Evolutionary conservation across 2,888 invertebrate genomes (phyloP).

Genomic region (Machimus rusticus): DNA sequence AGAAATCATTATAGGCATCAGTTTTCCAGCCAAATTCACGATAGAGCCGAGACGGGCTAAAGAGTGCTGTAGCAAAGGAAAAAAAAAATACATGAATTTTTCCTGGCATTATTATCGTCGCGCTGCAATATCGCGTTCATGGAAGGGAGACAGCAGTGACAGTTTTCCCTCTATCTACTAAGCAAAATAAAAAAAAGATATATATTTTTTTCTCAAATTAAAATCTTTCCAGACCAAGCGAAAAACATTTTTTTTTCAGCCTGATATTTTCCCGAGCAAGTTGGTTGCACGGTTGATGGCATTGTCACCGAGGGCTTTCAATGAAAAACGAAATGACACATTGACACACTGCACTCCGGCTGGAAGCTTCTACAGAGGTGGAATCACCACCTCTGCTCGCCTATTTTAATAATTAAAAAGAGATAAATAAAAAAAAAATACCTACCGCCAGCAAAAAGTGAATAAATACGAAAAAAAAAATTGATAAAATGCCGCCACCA

Average conservation of each 20-base stretch:
- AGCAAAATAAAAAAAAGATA: not conserved
- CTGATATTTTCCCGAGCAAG: not conserved
- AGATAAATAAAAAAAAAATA: too few relatives aligned
- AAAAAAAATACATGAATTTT: not conserved
- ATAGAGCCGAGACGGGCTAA: not conserved
- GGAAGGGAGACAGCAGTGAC: not conserved
- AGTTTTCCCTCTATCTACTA: slow-evolving; percentile 13
- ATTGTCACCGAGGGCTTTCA: slow-evolving; percentile 11
- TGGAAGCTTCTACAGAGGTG: not conserved
- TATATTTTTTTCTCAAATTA: slow-evolving; percentile 1
- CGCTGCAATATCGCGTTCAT: not conserved
- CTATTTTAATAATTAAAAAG: not conserved
- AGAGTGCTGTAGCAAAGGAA: not conserved
- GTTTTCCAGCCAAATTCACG: slow-evolving; percentile 18
- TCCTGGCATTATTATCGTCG: not conserved
- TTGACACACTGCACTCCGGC: slow-evolving; percentile 26
- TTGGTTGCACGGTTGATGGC: slow-evolving; percentile 4
- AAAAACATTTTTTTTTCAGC: not conserved
- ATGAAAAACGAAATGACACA: slow-evolving; percentile 27
- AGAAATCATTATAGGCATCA: slow-evolving; percentile 4
- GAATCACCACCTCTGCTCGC: slow-evolving; percentile 12
- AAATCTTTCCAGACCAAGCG: slow-evolving; percentile 12
- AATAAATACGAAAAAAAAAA: not conserved
- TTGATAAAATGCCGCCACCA: not conserved
- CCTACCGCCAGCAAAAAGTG: not conserved